phyloP scores from a whole-genome alignment of 2,797 vertebrate species.

The Xiphorhynchus erythropygius region DNA sequence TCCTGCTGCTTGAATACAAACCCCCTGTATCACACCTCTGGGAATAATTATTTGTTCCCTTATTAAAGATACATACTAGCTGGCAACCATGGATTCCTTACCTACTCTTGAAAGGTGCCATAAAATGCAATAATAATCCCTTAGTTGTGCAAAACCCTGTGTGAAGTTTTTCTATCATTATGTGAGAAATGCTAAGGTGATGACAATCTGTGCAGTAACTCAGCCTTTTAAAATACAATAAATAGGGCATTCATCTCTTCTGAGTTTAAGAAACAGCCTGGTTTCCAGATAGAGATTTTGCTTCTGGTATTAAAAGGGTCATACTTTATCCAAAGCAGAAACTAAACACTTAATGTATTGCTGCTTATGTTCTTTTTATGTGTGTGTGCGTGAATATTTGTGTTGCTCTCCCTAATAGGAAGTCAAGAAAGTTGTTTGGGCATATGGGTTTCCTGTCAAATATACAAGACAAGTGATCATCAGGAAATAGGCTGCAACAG shows the following conservation, averaged over 20 bases:
- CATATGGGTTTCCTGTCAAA: background rate
- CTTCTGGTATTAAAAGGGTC: background rate
- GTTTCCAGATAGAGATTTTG: background rate
- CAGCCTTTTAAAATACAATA: background rate
- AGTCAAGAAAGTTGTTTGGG: background rate
- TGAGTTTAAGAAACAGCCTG: background rate
- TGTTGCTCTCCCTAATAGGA: background rate
- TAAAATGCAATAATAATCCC: background rate
- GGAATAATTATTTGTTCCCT: background rate
- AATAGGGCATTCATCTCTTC: background rate
- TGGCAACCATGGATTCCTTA: background rate
- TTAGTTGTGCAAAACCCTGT: background rate
- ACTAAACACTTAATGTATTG: background rate
- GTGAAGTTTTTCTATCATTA: background rate
- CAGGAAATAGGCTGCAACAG: background rate
- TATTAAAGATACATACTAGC: background rate
- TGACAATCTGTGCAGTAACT: background rate
- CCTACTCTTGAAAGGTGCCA: background rate
- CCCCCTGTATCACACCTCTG: background rate
- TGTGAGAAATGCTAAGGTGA: background rate
- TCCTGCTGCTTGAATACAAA: background rate
- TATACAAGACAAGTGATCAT: background rate
- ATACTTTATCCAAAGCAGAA: slow-evolving; percentile 5
- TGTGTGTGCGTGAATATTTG: background rate
- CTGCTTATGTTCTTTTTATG: background rate